Percentiles rank a stretch among this genome's conserved stretches.
These are phyloP conservation scores for Poecilus cupreus DNA, from an alignment of 2,888 invertebrate species.

Conservation along the genomic window DNA sequence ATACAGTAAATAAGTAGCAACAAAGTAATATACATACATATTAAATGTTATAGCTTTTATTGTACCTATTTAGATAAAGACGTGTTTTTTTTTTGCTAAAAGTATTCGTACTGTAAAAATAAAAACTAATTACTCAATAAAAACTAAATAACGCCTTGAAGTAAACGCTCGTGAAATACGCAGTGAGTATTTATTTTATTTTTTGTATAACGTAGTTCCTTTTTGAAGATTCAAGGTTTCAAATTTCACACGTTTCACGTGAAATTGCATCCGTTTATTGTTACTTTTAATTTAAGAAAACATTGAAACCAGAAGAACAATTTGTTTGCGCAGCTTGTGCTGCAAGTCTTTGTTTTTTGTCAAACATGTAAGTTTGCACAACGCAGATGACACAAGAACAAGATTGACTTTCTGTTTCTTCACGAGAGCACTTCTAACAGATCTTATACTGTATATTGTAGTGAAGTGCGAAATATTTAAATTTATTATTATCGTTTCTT, in stretches of 20 bases:
- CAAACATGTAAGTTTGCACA: constrained; percentile 27
- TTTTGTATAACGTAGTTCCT: neutral
- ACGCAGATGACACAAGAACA: constrained; percentile 14
- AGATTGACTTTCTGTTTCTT: constrained; percentile 25
- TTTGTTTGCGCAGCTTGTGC: constrained; percentile 19
- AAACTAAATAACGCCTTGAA: neutral
- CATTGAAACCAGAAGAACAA: constrained; percentile 20
- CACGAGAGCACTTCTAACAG: neutral
- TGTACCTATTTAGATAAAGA: no score
- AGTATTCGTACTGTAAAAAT: no score
- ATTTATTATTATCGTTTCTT: neutral
- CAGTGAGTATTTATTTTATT: neutral
- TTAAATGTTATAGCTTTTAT: no score
- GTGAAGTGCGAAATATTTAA: neutral
- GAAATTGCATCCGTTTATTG: constrained; percentile 36
- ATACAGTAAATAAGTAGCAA: no score
- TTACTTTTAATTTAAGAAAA: constrained; percentile 26
- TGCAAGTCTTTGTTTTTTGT: constrained; percentile 22
- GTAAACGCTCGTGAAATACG: neutral
- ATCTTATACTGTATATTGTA: neutral
- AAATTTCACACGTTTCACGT: constrained; percentile 5
- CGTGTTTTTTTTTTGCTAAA: no score
- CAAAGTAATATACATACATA: no score
- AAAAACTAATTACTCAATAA: neutral
- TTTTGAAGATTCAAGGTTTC: neutral